A percentile compares a stretch with the other conserved stretches of the same genome.
Conservation (phyloP, 1,140 invertebrate genomes). For the Eumeta japonica region DNA sequence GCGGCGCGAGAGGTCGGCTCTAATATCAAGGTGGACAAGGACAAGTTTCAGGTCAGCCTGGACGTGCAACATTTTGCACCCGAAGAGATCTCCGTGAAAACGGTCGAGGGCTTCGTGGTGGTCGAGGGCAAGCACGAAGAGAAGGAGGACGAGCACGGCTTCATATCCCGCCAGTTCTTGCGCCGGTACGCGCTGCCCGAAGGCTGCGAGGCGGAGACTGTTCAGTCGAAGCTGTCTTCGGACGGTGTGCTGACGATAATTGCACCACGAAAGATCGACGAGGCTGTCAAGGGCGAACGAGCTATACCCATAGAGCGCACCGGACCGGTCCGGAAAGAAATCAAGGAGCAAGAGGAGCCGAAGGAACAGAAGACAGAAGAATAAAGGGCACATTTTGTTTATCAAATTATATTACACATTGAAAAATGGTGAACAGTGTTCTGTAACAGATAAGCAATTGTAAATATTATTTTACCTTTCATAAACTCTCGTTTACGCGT, state of each 20-base stretch:
- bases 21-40: constrained; percentile 49
- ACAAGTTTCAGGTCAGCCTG: no score
- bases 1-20: constrained; percentile 54
- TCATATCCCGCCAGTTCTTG: constrained; percentile 66
- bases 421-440: no score
- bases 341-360: constrained; percentile 27
- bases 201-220: constrained; percentile 64
- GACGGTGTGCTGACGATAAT: constrained; percentile 71
- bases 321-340: constrained; percentile 38
- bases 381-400: no score
- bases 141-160: constrained; percentile 62
- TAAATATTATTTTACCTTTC: no score
- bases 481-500: no score
- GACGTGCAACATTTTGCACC: no score
- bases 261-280: constrained; percentile 60
- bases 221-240: constrained; percentile 68
- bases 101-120: constrained; percentile 65
- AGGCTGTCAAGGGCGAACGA: constrained; percentile 47
- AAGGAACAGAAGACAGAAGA: constrained; percentile 23
- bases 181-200: constrained; percentile 66
- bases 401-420: no score
- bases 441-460: no score
- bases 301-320: constrained; percentile 40
- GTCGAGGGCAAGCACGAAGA: constrained; percentile 72
- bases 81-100: constrained; percentile 75